A percentile compares a stretch with the other conserved stretches of the same genome.
These are phyloP conservation scores for Andrena bucephala DNA, from an alignment of 2,888 invertebrate genomes.

Conservation along the genomic window DNA sequence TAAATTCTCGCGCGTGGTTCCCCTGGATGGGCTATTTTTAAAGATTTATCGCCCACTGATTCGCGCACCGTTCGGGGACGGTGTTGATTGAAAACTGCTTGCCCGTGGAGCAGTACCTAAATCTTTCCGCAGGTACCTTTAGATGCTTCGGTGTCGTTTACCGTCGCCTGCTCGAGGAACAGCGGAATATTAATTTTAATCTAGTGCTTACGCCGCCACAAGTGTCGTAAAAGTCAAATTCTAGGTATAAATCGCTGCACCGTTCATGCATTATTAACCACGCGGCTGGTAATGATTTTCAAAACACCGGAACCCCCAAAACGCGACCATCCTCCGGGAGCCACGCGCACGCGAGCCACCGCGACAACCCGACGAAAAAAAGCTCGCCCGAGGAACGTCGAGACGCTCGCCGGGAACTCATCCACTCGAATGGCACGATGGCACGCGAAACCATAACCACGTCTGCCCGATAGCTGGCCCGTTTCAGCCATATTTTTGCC, in stretches of 20 bases:
- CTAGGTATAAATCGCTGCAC: background rate
- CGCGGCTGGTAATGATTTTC: background rate
- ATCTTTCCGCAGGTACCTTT: background rate
- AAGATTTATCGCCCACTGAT: slow-evolving; percentile 17
- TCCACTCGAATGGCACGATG: slow-evolving; percentile 71
- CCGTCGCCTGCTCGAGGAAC: background rate
- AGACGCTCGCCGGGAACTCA: slow-evolving; percentile 73
- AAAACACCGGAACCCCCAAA: background rate
- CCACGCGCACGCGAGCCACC: background rate
- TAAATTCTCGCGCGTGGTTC: slow-evolving; percentile 33
- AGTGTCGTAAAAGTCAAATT: background rate
- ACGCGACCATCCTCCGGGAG: background rate
- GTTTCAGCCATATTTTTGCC: slow-evolving; percentile 57
- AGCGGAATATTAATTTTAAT: slow-evolving; percentile 21
- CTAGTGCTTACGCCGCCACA: background rate
- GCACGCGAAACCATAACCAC: slow-evolving; percentile 74
- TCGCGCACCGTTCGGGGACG: slow-evolving; percentile 40
- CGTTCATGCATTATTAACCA: slow-evolving; percentile 34
- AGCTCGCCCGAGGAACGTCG: slow-evolving; percentile 25
- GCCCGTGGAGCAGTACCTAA: background rate
- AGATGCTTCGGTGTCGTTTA: no score
- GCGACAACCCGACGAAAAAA: slow-evolving; percentile 4
- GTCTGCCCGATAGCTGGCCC: slow-evolving; percentile 63
- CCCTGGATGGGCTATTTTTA: slow-evolving; percentile 4
- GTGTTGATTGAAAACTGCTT: slow-evolving; percentile 19